phyloP scores from a whole-genome alignment of 2,888 invertebrate species.

The Heliconius ethilla region DNA sequence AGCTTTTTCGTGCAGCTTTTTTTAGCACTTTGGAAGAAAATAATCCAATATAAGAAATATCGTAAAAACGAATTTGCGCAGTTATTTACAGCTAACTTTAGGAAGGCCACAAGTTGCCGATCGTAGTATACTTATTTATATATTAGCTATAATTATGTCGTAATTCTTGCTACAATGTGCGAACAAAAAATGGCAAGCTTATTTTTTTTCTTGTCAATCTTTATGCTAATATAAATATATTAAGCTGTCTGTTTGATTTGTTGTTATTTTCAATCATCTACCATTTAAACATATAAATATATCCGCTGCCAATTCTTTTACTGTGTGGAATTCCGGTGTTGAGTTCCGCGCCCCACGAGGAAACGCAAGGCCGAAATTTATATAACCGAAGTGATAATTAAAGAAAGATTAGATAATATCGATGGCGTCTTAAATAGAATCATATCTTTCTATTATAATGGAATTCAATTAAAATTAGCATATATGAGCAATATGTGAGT shows the following conservation, averaged over 20 bases:
- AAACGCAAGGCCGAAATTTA: not conserved
- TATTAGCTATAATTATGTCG: not conserved
- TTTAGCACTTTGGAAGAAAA: not conserved
- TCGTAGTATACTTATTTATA: not conserved
- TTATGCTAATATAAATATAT: not conserved
- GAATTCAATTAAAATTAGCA: no score
- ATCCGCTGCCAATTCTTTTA: not conserved
- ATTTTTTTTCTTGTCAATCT: not conserved
- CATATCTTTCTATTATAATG: no score
- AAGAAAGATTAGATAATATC: no score
- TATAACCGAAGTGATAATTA: no score
- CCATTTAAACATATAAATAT: not conserved
- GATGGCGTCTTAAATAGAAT: no score
- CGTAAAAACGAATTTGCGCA: not conserved
- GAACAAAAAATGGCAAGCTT: conserved; percentile 12
- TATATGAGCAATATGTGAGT: no score
- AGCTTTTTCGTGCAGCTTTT: not conserved
- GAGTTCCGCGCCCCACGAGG: not conserved
- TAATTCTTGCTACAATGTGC: not conserved
- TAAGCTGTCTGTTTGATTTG: not conserved
- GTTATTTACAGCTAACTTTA: not conserved
- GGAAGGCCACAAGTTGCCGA: not conserved
- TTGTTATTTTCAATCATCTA: not conserved
- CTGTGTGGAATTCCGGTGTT: not conserved
- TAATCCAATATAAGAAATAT: not conserved